Base-by-base conservation (phyloP, 1,140 invertebrate species). In the Prorops nasuta region DNA sequence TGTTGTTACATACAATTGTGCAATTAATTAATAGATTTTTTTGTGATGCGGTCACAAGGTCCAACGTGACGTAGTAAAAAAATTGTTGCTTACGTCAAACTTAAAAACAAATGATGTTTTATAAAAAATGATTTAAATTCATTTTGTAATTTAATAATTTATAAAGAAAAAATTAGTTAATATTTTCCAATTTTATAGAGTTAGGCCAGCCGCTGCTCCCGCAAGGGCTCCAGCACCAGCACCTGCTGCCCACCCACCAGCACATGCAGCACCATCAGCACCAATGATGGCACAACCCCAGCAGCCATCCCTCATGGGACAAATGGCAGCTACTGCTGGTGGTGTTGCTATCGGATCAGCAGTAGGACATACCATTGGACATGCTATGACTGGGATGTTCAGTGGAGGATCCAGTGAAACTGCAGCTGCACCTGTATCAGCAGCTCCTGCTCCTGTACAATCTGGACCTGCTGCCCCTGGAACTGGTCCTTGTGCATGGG, bases 261-360 rank as follows among this genome's bases (percentile, higher is more conserved):
- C 77, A 22, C 57, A 61, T 34, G 66, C 74, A 15, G 64, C 77
- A n/a, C 63, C 74, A 44, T 43, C 77, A 0, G 56, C 74, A 14
- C 70, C 80, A 44, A 74, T 78, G 69, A 68, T 80, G 44, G 76
- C 82, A 3, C 79, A 83, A 9, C 83, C 87, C n/a, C 83, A 86
- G 56, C 80, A 84, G 31, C 85, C 85, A 4, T 80, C 80, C 7
- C 55, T 92, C 35, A 84, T 94, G 63, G 85, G 83, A 40, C 90
- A 96, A 78, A 95, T 95, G 91, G 92, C 91, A 47, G 90, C 90
- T 2, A 94, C 91, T 6, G 92, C 91, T 64, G 91, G 91, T 43
- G 91, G 91, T 61, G 92, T 94, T 20, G 92, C 92, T 24, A 84
- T 94, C 38, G 92, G 92, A 61, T 91, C 89, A 0, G 89, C 91